phyloP scores from a whole-genome alignment of 2,797 vertebrate genomes.

The Cetoscarus ocellatus region DNA sequence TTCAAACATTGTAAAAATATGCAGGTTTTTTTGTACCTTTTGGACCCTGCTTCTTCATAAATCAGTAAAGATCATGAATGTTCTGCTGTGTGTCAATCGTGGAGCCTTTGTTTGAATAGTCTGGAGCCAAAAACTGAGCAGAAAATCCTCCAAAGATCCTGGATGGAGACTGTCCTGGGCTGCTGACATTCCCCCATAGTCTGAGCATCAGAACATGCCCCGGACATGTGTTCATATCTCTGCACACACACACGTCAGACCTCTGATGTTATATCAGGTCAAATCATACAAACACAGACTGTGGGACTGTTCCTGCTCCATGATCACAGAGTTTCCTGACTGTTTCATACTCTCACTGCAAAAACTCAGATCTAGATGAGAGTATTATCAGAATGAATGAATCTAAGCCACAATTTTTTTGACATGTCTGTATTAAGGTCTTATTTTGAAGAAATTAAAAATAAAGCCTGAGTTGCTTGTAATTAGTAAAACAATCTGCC shows the following conservation, averaged over 20 bases:
- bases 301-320: slow-evolving; percentile 1
- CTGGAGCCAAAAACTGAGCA: slow-evolving; percentile 63
- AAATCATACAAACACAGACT: background rate
- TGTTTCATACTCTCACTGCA: slow-evolving; percentile 18
- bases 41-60: background rate
- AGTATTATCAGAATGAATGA: too few relatives aligned
- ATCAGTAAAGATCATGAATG: background rate
- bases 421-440: too few relatives aligned
- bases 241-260: background rate
- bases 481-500: too few relatives aligned
- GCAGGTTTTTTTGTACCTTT: slow-evolving; percentile 19
- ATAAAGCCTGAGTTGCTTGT: too few relatives aligned
- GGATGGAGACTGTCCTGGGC: slow-evolving; percentile 62
- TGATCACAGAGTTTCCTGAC: slow-evolving; percentile 3
- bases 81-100: slow-evolving; percentile 9
- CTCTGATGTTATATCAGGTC: background rate
- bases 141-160: slow-evolving; percentile 65
- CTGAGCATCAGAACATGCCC: slow-evolving; percentile 62
- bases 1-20: background rate
- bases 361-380: slow-evolving; percentile 15
- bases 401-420: too few relatives aligned
- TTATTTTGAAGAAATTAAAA: too few relatives aligned
- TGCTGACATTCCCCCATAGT: slow-evolving; percentile 71
- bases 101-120: slow-evolving; percentile 38
- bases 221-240: slow-evolving; percentile 66